Evolutionary conservation across 2,888 invertebrate species (phyloP), one percentile per base, ranked within the genome.

Genomic region (Drosophila sordidula): DNA sequence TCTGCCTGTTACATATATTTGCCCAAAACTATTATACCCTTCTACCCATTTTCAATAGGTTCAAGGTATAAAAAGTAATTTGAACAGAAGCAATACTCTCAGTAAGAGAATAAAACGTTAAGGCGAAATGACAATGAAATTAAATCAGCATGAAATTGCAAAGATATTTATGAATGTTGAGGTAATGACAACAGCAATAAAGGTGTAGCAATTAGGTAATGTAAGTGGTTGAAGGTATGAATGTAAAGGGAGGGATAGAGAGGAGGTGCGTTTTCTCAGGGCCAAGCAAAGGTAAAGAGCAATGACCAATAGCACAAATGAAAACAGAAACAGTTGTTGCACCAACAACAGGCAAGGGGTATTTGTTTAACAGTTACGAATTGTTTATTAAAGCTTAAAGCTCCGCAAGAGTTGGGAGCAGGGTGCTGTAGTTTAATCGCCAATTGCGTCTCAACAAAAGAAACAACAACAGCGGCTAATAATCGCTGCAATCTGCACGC

Each of bases 291-390:
- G n/a, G 25, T 14, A 57, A 51, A 75, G 78, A 63, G 73, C 75
- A 75, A 72, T 75, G 78, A 77, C 75, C 73, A 77, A 68, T 50
- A n/a, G 49, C n/a, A 58, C 25, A 49, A 55, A 38, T 16, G 52
- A 22, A 16, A 32, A 55, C 39, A 51, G 44, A 44, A 51, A 44
- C 49, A 44, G 38, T 11, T 46, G 45, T 32, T 52, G 25, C 4
- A 50, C 55, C 26, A 51, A 26, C 9, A 44, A 32, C 14, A 18
- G 34, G n/a, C 56, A 18, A 14, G 34, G 6, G 22, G 32, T 58
- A 42, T 70, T 75, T 69, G 25, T 16, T 22, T 12, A 57, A 64
- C 32, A 59, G 49, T 57, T 70, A 44, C 49, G 41, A 42, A 59
- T 36, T 71, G 38, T 41, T 44, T 41, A 29, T 29, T 16, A 14